Base-by-base conservation (phyloP, 2,888 invertebrate genomes). In the Diarsia mendica region DNA sequence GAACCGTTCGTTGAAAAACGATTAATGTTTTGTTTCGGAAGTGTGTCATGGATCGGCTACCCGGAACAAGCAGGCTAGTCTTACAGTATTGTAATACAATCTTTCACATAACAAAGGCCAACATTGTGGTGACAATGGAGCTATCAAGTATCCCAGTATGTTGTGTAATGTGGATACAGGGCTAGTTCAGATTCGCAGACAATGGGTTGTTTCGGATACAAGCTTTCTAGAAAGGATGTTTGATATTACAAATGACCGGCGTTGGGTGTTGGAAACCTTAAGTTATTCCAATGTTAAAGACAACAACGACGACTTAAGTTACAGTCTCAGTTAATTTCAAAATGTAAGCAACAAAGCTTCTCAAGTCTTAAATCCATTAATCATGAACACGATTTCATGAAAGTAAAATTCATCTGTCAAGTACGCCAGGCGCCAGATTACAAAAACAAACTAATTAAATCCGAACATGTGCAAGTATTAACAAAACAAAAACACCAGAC, bases 121-220 rank as follows among this genome's bases (percentile, higher is more conserved):
- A 82, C 83, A 82, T 83, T 92, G 93, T 87, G 92, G 92, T 89
- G 88, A 91, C 92, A 89, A 89, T 89, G 80, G 75, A 75, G 73
- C 72, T 90, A 91, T 91, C 91, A 80, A 82, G 82, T 93, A 85
- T 83, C 91, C 82, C 66, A 74, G 77, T 74, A 75, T 79, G 86
- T 88, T 88, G 80, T 87, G 85, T 86, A 87, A 86, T 82, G 55
- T 72, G 60, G 75, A 80, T 80, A 78, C 79, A 83, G 74, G 72
- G 80, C 67, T 79, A 66, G 51, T 77, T 75, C 68, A 69, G 74
- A 79, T 1, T 75, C 51, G 49, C 39, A 72, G 55, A 86, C 87
- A 90, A 89, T 88, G 55, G 80, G 72, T 63, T 82, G 75, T 88
- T 86, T 82, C 46, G 46, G 75, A 77, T 64, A 65, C 64, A 74